A percentile compares a stretch with the other conserved stretches of the same genome.
These are phyloP conservation scores for Drosophila athabasca DNA, from an alignment of 1,140 invertebrate species.

Conservation along the genomic window DNA sequence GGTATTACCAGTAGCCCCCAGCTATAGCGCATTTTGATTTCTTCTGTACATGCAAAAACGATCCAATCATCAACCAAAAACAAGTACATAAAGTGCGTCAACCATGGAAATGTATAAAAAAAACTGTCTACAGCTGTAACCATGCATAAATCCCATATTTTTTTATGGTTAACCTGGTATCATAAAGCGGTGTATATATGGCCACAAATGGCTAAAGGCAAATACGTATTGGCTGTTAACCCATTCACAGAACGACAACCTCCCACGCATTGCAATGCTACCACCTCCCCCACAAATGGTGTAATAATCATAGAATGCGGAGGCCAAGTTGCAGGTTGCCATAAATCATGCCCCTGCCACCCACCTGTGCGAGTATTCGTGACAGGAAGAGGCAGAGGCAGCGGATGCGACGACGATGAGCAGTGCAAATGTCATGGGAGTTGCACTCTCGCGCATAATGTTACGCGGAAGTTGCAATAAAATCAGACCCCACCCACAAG, in stretches of 20 bases:
- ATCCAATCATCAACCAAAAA: too few relatives aligned
- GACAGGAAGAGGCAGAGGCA: neutral
- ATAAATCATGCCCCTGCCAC: conserved; percentile 40
- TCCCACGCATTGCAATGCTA: too few relatives aligned
- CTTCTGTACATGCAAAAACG: too few relatives aligned
- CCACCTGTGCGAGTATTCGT: conserved; percentile 23
- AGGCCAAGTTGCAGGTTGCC: conserved; percentile 22
- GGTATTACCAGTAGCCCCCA: too few relatives aligned
- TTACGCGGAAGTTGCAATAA: conserved; percentile 49
- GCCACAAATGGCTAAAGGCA: conserved; percentile 14
- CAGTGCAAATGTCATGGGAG: conserved; percentile 32
- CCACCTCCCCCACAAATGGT: conserved; percentile 6
- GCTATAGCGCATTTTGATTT: too few relatives aligned
- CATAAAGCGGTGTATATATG: conserved; percentile 14
- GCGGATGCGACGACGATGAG: conserved; percentile 24
- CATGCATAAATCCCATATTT: conserved; percentile 1
- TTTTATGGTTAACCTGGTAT: conserved; percentile 9
- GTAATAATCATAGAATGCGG: conserved; percentile 18
- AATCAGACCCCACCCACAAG: neutral
- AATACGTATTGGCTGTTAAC: conserved; percentile 8
- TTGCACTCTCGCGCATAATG: conserved; percentile 17
- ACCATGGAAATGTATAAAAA: too few relatives aligned
- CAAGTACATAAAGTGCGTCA: too few relatives aligned
- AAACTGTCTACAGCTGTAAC: neutral
- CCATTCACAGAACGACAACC: conserved; percentile 9